phyloP scores from a whole-genome alignment of 2,888 invertebrate species.

The Smittia aterrima region DNA sequence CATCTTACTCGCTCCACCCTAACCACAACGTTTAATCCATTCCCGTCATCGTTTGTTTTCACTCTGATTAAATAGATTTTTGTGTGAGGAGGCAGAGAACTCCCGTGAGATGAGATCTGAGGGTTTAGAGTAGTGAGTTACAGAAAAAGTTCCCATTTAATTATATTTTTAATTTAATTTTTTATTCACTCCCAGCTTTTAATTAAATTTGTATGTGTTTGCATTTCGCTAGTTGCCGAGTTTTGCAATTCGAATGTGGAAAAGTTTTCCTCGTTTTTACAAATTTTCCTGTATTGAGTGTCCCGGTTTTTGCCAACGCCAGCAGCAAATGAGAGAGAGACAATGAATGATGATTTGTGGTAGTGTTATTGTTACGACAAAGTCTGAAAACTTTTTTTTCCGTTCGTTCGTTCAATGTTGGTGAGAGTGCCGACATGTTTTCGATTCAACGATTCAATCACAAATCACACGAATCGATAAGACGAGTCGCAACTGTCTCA shows the following conservation, averaged over 20 bases:
- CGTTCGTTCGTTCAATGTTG: neutral
- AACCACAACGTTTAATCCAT: neutral
- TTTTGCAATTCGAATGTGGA: neutral
- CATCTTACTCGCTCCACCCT: neutral
- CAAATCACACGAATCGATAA: neutral
- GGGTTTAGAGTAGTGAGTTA: neutral
- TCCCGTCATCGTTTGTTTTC: slow-evolving; percentile 14
- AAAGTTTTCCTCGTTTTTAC: neutral
- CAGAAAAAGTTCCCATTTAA: slow-evolving; percentile 25
- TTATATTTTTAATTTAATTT: slow-evolving; percentile 19
- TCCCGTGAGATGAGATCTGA: too few species aligned
- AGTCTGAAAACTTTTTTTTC: slow-evolving; percentile 5
- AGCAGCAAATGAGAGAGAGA: slow-evolving; percentile 4
- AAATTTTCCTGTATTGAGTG: neutral
- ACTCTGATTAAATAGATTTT: slow-evolving; percentile 28
- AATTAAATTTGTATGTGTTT: slow-evolving; percentile 28
- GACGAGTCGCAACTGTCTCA: neutral
- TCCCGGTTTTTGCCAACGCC: neutral
- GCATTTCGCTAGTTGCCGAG: neutral
- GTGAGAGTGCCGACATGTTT: neutral
- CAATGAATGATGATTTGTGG: slow-evolving; percentile 15
- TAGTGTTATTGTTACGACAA: neutral
- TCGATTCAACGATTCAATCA: neutral
- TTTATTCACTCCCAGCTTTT: neutral
- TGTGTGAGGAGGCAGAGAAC: too few species aligned